These are phyloP conservation scores for Netelia virgata DNA, from an alignment of 2,888 invertebrate genomes.

Conservation along the genomic window DNA sequence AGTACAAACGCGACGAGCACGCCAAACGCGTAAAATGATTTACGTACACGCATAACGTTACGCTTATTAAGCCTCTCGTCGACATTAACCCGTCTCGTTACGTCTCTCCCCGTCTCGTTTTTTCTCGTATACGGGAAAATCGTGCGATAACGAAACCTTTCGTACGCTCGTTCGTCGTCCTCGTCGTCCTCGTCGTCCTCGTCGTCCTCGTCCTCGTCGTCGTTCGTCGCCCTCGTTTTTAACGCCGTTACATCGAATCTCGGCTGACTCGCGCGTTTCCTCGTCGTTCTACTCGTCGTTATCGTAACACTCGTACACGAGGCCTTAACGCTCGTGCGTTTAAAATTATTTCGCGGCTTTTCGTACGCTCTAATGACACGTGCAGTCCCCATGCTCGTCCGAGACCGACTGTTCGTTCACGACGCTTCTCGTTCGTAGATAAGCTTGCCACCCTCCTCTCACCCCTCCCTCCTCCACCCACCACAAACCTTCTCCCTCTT, in stretches of 20 bases:
- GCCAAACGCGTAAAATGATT: slow-evolving; percentile 46
- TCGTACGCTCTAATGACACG: slow-evolving; percentile 69
- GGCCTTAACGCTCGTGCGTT: slow-evolving; percentile 32
- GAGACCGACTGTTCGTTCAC: slow-evolving; percentile 75
- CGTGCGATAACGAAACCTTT: slow-evolving; percentile 1
- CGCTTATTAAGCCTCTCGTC: slow-evolving; percentile 31
- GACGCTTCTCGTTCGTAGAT: slow-evolving; percentile 38
- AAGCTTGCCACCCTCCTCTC: slow-evolving; percentile 45
- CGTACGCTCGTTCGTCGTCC: not conserved
- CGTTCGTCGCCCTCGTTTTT: not conserved
- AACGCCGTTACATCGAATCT: not conserved
- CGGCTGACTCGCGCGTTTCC: not conserved
- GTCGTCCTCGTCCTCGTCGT: not conserved
- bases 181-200: not conserved
- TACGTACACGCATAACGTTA: slow-evolving; percentile 30
- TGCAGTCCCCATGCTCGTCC: slow-evolving; percentile 78
- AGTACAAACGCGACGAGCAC: slow-evolving; percentile 63
- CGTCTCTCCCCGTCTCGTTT: not conserved
- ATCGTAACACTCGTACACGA: slow-evolving; percentile 38
- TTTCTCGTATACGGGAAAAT: not conserved
- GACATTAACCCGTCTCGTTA: slow-evolving; percentile 36
- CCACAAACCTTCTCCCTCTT: not conserved
- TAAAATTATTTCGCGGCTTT: slow-evolving; percentile 39
- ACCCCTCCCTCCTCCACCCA: slow-evolving; percentile 34
- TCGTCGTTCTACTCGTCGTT: not conserved